These are phyloP conservation scores for Plagodis dolabraria DNA, from an alignment of 2,888 invertebrate species.

Conservation along the genomic window DNA sequence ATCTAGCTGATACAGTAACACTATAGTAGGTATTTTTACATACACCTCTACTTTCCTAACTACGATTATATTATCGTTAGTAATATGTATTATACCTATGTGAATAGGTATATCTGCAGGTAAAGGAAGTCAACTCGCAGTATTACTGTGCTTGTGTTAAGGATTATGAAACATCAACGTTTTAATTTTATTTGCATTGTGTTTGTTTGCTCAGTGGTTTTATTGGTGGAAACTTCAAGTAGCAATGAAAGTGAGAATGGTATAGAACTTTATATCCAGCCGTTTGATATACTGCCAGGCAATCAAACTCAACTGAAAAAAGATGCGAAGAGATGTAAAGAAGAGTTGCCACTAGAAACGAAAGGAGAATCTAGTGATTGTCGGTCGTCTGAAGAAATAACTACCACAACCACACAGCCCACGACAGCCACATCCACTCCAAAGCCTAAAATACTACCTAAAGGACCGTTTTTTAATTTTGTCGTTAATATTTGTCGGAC, in stretches of 20 bases:
- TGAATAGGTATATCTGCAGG: too few relatives aligned
- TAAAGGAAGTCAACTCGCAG: not conserved
- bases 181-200: not conserved
- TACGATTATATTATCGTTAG: too few relatives aligned
- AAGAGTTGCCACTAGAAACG: not conserved
- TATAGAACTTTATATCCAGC: not conserved
- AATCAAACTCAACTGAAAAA: not conserved
- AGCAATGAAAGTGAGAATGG: not conserved
- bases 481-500: conserved; percentile 56
- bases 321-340: conserved; percentile 15
- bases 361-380: conserved; percentile 15
- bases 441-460: conserved; percentile 36
- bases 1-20: too few relatives aligned
- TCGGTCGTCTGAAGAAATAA: conserved; percentile 23
- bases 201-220: not conserved
- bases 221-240: not conserved
- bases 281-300: not conserved
- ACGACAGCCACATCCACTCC: conserved; percentile 25
- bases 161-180: not conserved
- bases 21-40: too few relatives aligned
- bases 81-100: too few relatives aligned
- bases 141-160: not conserved
- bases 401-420: not conserved
- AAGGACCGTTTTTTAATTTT: conserved; percentile 61
- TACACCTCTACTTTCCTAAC: too few relatives aligned